A percentile compares a stretch with the other conserved stretches of the same genome.
phyloP scores from a whole-genome alignment of 2,888 invertebrate genomes.

The Catocala nupta region DNA sequence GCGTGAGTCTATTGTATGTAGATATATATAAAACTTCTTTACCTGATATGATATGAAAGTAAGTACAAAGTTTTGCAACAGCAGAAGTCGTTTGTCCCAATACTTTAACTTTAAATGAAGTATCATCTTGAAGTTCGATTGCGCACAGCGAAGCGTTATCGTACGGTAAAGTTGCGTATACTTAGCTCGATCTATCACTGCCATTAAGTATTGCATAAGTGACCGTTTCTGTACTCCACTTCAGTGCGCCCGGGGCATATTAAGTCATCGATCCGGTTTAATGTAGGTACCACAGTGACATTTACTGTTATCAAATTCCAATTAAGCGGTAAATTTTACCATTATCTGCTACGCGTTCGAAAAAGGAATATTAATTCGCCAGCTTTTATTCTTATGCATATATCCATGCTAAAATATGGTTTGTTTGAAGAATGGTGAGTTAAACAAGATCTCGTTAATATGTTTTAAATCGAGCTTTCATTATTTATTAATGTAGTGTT shows the following conservation, averaged over 20 bases:
- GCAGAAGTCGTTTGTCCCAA: neutral
- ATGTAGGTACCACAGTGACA: slow-evolving; percentile 28
- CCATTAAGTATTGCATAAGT: slow-evolving; percentile 19
- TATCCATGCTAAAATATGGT: neutral
- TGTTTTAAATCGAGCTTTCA: too few species aligned
- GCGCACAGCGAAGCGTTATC: slow-evolving; percentile 1
- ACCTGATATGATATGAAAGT: neutral
- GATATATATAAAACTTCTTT: too few species aligned
- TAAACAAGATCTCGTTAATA: too few species aligned
- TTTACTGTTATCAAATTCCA: slow-evolving; percentile 34
- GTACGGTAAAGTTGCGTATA: slow-evolving; percentile 12
- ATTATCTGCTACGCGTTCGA: slow-evolving; percentile 5
- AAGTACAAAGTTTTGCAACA: neutral
- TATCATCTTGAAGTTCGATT: slow-evolving; percentile 15
- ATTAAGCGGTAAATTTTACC: slow-evolving; percentile 25
- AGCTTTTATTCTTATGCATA: neutral
- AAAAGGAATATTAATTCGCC: neutral
- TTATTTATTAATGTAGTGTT: too few species aligned
- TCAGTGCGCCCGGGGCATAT: slow-evolving; percentile 25
- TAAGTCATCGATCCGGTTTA: slow-evolving; percentile 42
- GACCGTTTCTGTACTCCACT: slow-evolving; percentile 19
- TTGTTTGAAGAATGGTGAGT: neutral
- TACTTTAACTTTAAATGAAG: slow-evolving; percentile 14
- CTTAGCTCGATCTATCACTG: slow-evolving; percentile 30
- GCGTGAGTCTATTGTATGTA: too few species aligned